Conservation (phyloP, 2,797 vertebrate genomes). For the Falco naumanni region DNA sequence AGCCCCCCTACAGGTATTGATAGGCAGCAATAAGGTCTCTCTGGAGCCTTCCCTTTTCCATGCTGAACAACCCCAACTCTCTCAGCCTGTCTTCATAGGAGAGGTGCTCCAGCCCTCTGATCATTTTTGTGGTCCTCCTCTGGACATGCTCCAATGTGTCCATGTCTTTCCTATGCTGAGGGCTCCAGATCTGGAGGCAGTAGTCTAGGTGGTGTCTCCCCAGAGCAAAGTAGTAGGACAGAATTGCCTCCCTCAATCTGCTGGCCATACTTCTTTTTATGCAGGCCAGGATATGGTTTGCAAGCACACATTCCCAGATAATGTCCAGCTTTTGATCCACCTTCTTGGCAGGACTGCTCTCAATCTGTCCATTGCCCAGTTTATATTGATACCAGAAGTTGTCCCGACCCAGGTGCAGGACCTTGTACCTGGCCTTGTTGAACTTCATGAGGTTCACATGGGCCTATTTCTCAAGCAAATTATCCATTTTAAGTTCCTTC, state of each 20-base stretch:
- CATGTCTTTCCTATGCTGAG: background rate
- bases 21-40: too few relatives aligned
- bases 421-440: background rate
- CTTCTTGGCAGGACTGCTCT: background rate
- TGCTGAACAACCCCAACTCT: too few relatives aligned
- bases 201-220: background rate
- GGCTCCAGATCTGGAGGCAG: background rate
- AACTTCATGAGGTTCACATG: background rate
- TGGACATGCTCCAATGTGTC: background rate
- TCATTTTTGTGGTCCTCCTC: background rate
- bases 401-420: background rate
- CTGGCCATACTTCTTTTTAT: rapidly evolving
- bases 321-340: background rate
- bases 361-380: background rate
- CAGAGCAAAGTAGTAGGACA: background rate
- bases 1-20: too few relatives aligned
- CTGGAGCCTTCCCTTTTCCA: too few relatives aligned
- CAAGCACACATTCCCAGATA: background rate
- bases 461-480: background rate
- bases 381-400: background rate
- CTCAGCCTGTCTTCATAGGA: background rate
- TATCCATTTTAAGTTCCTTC: background rate
- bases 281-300: background rate
- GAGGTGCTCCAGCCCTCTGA: background rate
- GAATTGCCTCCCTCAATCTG: background rate